Conservation (phyloP, 2,888 invertebrate genomes). For the Andrena camellia region DNA sequence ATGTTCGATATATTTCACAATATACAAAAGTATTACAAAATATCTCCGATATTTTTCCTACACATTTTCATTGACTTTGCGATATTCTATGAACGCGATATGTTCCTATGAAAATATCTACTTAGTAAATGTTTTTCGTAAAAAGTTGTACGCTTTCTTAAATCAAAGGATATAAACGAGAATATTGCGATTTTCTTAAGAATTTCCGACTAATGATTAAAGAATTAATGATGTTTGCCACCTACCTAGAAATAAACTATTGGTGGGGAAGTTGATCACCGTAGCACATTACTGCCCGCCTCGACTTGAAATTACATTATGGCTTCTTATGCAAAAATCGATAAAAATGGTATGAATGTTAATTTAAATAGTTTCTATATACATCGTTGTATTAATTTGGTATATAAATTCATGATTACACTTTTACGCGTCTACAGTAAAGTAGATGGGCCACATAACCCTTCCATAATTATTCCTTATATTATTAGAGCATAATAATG, state of each 20-base stretch:
- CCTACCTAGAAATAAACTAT: too few relatives aligned
- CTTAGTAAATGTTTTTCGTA: neutral
- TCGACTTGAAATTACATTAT: neutral
- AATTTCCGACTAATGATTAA: too few relatives aligned
- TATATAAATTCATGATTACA: neutral
- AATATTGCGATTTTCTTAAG: neutral
- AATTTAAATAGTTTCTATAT: neutral
- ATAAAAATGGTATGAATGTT: neutral
- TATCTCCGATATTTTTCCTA: neutral
- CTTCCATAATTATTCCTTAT: neutral
- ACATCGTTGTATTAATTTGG: neutral
- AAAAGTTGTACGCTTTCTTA: neutral
- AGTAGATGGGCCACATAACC: neutral
- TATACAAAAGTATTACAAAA: neutral
- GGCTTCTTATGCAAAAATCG: neutral
- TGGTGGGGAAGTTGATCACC: conserved; percentile 14
- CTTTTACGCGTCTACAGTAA: too few relatives aligned
- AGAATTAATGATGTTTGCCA: too few relatives aligned
- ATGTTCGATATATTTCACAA: neutral
- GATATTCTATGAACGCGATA: neutral
- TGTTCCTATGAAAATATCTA: neutral
- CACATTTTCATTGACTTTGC: neutral
- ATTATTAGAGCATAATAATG: neutral
- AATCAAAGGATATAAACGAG: neutral
- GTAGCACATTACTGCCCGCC: neutral